Percentiles rank a stretch among this genome's conserved stretches.
Evolutionary conservation across 1,140 invertebrate species (phyloP).

Genomic region (Zaprionus kolodkinae): DNA sequence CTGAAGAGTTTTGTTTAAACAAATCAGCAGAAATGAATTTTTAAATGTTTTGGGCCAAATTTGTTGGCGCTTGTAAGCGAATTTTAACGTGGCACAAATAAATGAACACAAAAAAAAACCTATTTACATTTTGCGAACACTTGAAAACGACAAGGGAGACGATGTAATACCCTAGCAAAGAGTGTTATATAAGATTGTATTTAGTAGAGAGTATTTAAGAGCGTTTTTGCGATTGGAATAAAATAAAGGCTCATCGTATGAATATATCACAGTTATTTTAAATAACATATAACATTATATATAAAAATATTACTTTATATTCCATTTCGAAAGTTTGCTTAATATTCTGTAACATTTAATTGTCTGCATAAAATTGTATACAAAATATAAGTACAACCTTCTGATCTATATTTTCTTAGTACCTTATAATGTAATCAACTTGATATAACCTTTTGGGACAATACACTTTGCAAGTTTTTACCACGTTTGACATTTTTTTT

Average conservation of each 20-base stretch:
- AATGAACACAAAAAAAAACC: constrained; percentile 19
- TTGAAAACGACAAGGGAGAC: constrained; percentile 9
- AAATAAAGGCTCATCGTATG: too few relatives aligned
- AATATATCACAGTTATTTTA: too few relatives aligned
- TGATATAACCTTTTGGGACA: neutral
- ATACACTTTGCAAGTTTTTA: neutral
- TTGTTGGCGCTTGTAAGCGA: constrained; percentile 72
- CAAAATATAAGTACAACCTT: too few relatives aligned
- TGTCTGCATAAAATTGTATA: too few relatives aligned
- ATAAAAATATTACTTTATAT: too few relatives aligned
- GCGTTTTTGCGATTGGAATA: too few relatives aligned
- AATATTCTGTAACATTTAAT: too few relatives aligned
- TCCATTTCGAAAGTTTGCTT: too few relatives aligned
- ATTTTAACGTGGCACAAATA: constrained; percentile 43
- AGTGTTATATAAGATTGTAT: too few relatives aligned
- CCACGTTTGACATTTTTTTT: neutral
- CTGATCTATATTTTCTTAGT: too few relatives aligned
- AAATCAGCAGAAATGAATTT: constrained; percentile 68
- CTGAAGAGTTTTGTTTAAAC: constrained; percentile 59
- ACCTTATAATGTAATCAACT: neutral
- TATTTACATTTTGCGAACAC: constrained; percentile 44
- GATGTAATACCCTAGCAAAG: neutral
- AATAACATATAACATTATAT: too few relatives aligned
- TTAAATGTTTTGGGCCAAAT: constrained; percentile 59
- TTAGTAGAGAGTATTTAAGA: too few relatives aligned